phyloP scores from a whole-genome alignment of 1,140 invertebrate genomes.

The roundworm (Caenorhabditis elegans) region DNA sequence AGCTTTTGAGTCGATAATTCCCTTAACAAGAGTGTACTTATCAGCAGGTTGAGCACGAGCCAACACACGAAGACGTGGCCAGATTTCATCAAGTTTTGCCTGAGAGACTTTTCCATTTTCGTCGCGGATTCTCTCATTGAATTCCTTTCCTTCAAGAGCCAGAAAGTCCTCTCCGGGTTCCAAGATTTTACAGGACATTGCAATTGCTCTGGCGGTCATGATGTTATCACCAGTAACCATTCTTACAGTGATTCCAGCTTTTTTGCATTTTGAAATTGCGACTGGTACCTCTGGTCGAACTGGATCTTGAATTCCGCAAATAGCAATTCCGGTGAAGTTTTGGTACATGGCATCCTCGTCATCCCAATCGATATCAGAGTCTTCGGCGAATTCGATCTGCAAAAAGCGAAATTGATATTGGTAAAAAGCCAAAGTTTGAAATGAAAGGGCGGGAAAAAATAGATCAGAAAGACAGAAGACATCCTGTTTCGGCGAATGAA shows the following conservation, averaged over 20 bases:
- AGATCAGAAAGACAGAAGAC: neutral
- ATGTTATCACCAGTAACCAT: constrained; percentile 67
- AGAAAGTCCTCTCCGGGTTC: constrained; percentile 73
- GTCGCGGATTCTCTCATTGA: constrained; percentile 88
- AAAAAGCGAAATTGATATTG: constrained; percentile 5
- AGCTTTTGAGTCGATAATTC: constrained; percentile 57
- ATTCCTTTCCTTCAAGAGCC: constrained; percentile 95
- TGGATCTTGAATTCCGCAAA: constrained; percentile 67
- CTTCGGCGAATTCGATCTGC: constrained; percentile 25
- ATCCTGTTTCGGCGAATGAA: constrained; percentile 12
- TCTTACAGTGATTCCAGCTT: constrained; percentile 66
- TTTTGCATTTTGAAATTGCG: constrained; percentile 66
- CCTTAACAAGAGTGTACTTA: constrained; percentile 67
- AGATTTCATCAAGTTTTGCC: constrained; percentile 82
- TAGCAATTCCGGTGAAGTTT: constrained; percentile 63
- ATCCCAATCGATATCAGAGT: constrained; percentile 63
- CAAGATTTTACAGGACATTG: constrained; percentile 65
- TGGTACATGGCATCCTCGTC: constrained; percentile 62
- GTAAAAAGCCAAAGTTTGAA: neutral
- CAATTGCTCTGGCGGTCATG: constrained; percentile 66
- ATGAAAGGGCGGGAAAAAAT: neutral
- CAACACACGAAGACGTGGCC: constrained; percentile 74
- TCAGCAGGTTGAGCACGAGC: constrained; percentile 66
- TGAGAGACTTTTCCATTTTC: constrained; percentile 65
- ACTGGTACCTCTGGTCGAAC: constrained; percentile 59